A percentile compares a stretch with the other conserved stretches of the same genome.
These are phyloP conservation scores for Rhopilema esculentum DNA, from an alignment of 30 jellyfish, hydroid and myxozoan species.

Conservation along the genomic window DNA sequence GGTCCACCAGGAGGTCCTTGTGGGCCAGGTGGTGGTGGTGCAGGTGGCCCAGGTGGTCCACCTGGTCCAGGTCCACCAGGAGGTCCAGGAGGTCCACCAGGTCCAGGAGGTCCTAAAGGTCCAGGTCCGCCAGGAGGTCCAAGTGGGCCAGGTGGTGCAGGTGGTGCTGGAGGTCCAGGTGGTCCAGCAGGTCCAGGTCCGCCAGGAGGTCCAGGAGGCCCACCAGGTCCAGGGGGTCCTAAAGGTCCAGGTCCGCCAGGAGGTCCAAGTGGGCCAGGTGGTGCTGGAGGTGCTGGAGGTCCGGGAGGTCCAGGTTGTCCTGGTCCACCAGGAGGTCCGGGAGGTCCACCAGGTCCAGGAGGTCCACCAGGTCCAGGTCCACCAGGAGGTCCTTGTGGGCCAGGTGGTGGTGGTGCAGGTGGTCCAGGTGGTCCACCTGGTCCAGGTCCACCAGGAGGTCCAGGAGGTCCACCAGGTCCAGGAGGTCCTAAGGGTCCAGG, in stretches of 20 bases:
- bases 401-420: conserved; percentile 95
- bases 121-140: conserved; percentile 80
- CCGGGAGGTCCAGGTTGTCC: conserved; percentile 89
- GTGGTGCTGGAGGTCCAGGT: conserved; percentile 97
- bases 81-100: conserved; percentile 84
- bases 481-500: conserved; percentile 94
- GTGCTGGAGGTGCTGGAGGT: conserved; percentile 90
- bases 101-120: conserved; percentile 81
- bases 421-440: conserved; percentile 93
- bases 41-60: conserved; percentile 81
- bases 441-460: conserved; percentile 96
- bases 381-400: conserved; percentile 94
- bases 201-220: conserved; percentile 96
- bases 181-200: conserved; percentile 98
- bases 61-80: conserved; percentile 88
- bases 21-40: conserved; percentile 66
- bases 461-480: conserved; percentile 88
- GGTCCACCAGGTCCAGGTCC: conserved; percentile 87
- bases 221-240: conserved; percentile 98
- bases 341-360: conserved; percentile 79
- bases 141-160: conserved; percentile 78
- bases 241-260: conserved; percentile 97
- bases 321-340: conserved; percentile 84
- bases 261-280: conserved; percentile 89
- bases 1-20: conserved; percentile 77